Evolutionary conservation across 2,888 invertebrate genomes (phyloP), one percentile per base, ranked within the genome.

Genomic region (Diarsia dahlii): DNA sequence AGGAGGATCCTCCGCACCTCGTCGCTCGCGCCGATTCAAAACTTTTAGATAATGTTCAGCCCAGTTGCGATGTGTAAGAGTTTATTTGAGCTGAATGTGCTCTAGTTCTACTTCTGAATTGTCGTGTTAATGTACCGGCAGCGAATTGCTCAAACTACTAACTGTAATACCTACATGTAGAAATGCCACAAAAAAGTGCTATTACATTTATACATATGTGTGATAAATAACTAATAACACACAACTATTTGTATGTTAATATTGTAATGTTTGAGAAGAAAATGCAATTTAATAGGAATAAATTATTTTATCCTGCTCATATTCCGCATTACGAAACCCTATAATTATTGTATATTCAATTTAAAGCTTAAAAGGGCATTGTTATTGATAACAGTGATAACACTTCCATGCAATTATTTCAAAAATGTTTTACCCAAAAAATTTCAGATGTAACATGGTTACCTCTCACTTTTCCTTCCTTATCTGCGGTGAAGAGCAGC

Each of bases 41-140:
- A 90, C 89, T 92, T 72, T 89, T 92, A 71, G 94, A 94, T 75
- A 81, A 86, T 76, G 80, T 85, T 64, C 85, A 88, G 69, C 76
- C 88, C 65, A 92, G 90, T 90, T 93, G 90, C 85, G 92, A 93
- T 82, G 87, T 89, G 95, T 95, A 93, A 93, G 95, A 87, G 56
- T 56, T 73, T 73, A 82, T 82, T 83, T 82, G 71, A 76, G 56
- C 76, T 60, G 63, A 70, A 45, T 66, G 65, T 77, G 78, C 73
- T 80, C 80, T 82, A 81, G 77, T 81, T 85, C 58, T 73, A 74
- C 63, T n/a, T 63, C n/a, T n/a, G 45, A 71, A 77, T 80, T 67
- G 77, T 79, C 64, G 50, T 76, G 66, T 64, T 64, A 75, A 79
- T 79, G 13, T 81, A 72, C 45, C 15, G 28, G 39, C 52, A 63